These are phyloP conservation scores for Phaethon lepturus DNA, from an alignment of 2,113 vertebrate genomes.

Conservation along the genomic window DNA sequence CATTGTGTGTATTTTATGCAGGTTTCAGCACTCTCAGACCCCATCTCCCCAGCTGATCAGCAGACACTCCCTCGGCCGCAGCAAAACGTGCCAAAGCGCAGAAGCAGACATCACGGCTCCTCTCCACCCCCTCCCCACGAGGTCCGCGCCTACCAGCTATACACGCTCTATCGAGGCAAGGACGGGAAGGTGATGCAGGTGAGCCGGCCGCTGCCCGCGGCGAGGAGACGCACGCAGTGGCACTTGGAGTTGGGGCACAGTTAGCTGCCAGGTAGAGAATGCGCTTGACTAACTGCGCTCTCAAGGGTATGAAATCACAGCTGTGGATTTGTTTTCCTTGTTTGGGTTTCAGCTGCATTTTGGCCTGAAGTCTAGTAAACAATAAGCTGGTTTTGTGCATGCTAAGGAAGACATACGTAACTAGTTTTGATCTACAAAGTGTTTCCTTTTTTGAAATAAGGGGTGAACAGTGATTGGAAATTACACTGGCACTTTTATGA, in stretches of 20 bases:
- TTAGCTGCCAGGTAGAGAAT: fast-evolving
- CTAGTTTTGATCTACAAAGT: not conserved
- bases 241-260: not conserved
- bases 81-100: conserved; percentile 68
- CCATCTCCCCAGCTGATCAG: conserved; percentile 82
- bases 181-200: conserved; percentile 98
- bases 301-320: not conserved
- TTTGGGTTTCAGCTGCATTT: not conserved
- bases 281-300: not conserved
- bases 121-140: conserved; percentile 86
- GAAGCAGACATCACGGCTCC: conserved; percentile 73
- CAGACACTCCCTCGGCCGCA: conserved; percentile 68
- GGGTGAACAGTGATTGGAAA: not conserved
- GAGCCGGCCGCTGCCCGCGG: not conserved
- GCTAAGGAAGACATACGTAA: not conserved
- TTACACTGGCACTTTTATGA: not conserved
- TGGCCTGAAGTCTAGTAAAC: not conserved
- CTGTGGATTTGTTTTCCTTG: not conserved
- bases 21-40: conserved; percentile 87
- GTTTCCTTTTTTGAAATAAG: not conserved
- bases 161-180: conserved; percentile 91
- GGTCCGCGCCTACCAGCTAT: conserved; percentile 94
- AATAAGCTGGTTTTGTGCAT: not conserved
- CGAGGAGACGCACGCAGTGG: not conserved
- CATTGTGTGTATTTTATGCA: not conserved